Evolutionary conservation across 1,140 invertebrate species (phyloP).

Genomic region (Sitodiplosis mosellana): DNA sequence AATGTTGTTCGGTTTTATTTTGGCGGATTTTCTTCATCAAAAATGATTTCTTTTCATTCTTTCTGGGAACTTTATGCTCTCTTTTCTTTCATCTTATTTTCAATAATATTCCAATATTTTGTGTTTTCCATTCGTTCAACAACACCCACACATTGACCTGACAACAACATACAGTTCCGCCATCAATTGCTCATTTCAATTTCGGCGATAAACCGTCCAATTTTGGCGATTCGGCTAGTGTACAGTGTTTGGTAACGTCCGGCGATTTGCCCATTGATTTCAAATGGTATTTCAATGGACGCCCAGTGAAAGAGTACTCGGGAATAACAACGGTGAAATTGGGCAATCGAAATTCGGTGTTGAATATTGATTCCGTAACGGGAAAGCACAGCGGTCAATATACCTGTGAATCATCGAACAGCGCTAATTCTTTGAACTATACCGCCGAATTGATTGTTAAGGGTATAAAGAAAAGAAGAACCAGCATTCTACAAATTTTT

Average conservation of each 20-base stretch:
- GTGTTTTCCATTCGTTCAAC: too few relatives aligned
- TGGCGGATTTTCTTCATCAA: slow-evolving; percentile 1
- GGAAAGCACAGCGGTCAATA: slow-evolving; percentile 61
- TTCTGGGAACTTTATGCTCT: too few relatives aligned
- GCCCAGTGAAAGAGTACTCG: slow-evolving; percentile 28
- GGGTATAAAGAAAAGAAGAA: slow-evolving; percentile 45
- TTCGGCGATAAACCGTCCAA: slow-evolving; percentile 30
- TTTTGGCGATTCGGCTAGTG: slow-evolving; percentile 35
- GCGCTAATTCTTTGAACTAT: slow-evolving; percentile 35
- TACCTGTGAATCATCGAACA: slow-evolving; percentile 52
- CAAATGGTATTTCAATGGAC: slow-evolving; percentile 37
- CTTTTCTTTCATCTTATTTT: too few relatives aligned
- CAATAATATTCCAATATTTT: too few relatives aligned
- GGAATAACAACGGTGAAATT: slow-evolving; percentile 35
- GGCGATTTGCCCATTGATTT: slow-evolving; percentile 46
- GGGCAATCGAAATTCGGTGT: slow-evolving; percentile 47
- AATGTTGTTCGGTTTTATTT: background rate
- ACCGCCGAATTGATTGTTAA: slow-evolving; percentile 48
- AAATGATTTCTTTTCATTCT: slow-evolving; percentile 13
- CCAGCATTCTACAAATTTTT: too few relatives aligned
- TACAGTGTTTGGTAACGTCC: slow-evolving; percentile 34
- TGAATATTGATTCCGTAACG: slow-evolving; percentile 56
- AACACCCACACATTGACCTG: too few relatives aligned
- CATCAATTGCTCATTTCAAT: slow-evolving; percentile 29
- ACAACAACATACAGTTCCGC: slow-evolving; percentile 20